Percentiles rank a stretch among this genome's conserved stretches.
phyloP scores from a whole-genome alignment of 92 coral and sea anemone species.

The Palythoa heliodiscus region DNA sequence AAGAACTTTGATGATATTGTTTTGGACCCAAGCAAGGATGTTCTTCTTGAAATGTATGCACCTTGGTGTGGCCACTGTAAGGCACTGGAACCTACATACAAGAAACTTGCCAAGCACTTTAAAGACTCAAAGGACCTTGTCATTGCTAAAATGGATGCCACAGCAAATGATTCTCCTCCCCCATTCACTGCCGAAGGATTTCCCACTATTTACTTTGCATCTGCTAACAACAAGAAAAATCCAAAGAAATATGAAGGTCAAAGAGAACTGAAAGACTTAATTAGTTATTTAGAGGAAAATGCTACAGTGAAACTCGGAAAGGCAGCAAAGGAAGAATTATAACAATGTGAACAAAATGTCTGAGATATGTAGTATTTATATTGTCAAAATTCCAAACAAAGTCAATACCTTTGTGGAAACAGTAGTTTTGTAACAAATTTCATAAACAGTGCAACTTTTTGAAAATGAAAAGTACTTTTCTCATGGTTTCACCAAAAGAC shows the following conservation, averaged over 20 bases:
- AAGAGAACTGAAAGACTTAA: conserved; percentile 75
- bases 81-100: conserved; percentile 79
- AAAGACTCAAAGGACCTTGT: conserved; percentile 80
- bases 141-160: conserved; percentile 94
- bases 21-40: conserved; percentile 83
- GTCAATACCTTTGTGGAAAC: not conserved
- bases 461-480: not conserved
- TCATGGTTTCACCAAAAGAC: not conserved
- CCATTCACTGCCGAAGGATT: conserved; percentile 72
- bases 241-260: conserved; percentile 89
- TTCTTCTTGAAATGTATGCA: conserved; percentile 91
- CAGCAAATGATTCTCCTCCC: conserved; percentile 81
- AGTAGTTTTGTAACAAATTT: not conserved
- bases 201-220: conserved; percentile 90
- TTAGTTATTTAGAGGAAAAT: conserved; percentile 82
- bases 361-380: not conserved
- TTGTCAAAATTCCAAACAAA: not conserved
- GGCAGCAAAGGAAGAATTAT: conserved; percentile 81
- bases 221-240: conserved; percentile 79
- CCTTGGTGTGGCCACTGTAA: conserved; percentile 99
- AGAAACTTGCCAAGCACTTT: conserved; percentile 83
- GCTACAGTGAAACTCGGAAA: conserved; percentile 71
- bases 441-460: not conserved
- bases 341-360: conserved; percentile 4
- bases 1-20: conserved; percentile 89